Evolutionary conservation across 2,888 invertebrate genomes (phyloP).

Genomic region (Nomada fabriciana): DNA sequence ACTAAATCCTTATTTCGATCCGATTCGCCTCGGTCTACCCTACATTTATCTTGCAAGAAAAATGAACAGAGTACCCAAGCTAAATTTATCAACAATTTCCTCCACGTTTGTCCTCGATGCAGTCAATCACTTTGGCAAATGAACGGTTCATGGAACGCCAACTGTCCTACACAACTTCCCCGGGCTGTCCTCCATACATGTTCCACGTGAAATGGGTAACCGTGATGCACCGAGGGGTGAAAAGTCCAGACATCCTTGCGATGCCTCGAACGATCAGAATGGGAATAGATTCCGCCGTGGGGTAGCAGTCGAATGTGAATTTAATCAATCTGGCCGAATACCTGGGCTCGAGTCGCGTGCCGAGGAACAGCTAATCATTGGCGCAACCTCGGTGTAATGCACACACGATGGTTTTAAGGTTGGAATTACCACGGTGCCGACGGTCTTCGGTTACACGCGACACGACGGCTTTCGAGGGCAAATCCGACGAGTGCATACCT

Average conservation of each 20-base stretch:
- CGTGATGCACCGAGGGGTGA: neutral
- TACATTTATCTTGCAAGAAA: no score
- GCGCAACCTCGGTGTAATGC: slow-evolving; percentile 55
- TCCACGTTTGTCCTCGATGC: no score
- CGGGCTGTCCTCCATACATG: neutral
- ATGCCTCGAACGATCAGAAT: slow-evolving; percentile 16
- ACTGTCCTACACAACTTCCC: no score
- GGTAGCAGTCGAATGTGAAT: slow-evolving; percentile 47
- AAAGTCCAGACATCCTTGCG: slow-evolving; percentile 16
- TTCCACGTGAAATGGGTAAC: neutral
- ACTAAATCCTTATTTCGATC: no score
- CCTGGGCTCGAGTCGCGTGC: slow-evolving; percentile 53
- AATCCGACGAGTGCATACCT: slow-evolving; percentile 32
- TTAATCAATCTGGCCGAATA: slow-evolving; percentile 57
- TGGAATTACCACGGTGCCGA: slow-evolving; percentile 53
- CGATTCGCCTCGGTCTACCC: no score
- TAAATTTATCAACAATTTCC: no score
- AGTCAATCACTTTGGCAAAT: no score
- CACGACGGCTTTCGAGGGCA: slow-evolving; percentile 57
- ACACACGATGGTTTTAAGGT: slow-evolving; percentile 62
- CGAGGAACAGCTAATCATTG: slow-evolving; percentile 58
- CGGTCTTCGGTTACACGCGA: slow-evolving; percentile 61
- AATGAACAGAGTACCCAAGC: no score
- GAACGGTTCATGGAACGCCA: no score
- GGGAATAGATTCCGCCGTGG: slow-evolving; percentile 24